Evolutionary conservation across 2,888 invertebrate genomes (phyloP), one percentile per base, ranked within the genome.

Genomic region (Oscheius sp.): DNA sequence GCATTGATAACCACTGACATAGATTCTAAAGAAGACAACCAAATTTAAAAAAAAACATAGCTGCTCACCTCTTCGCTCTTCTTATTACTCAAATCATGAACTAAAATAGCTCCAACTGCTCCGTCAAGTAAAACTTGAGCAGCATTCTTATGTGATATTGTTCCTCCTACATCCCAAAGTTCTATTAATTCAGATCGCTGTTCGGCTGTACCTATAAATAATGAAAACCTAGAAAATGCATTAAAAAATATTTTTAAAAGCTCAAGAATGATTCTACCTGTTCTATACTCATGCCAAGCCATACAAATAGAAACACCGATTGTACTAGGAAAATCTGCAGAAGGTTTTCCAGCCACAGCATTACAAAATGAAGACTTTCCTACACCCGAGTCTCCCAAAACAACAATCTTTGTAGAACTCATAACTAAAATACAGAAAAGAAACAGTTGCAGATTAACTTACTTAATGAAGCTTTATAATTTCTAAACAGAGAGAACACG

Each of bases 141-240:
- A 17, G 69, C 59, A 8, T 49, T 47, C 85, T 92, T 91, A 86
- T 98, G 97, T 82, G 91, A 93, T 74, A 92, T 91, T 74, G 94
- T 95, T 0, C 97, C 97, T 4, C 97, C 97, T 63, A 98, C 91
- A 87, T 98, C 98, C 93, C 96, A 98, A 33, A 97, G 89, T 88
- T 98, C 97, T 26, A 97, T 90, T 28, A 83, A 63, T 61, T 85
- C 84, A 0, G 74, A 33, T 20, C 74, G 62, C 61, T 84, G 83
- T 33, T 82, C 78, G 8, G 83, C 73, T 8, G 75, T 75, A 9
- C 77, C 70, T 66, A 26, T 24, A n/a, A n/a, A n/a, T n/a, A n/a
- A n/a, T n/a, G n/a, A n/a, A n/a, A n/a, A n/a, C n/a, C n/a, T n/a
- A n/a, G n/a, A n/a, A n/a, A n/a, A n/a, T n/a, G n/a, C n/a, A n/a